Conservation (phyloP, 2,888 invertebrate genomes). For the Tubiluchus corallicola region DNA sequence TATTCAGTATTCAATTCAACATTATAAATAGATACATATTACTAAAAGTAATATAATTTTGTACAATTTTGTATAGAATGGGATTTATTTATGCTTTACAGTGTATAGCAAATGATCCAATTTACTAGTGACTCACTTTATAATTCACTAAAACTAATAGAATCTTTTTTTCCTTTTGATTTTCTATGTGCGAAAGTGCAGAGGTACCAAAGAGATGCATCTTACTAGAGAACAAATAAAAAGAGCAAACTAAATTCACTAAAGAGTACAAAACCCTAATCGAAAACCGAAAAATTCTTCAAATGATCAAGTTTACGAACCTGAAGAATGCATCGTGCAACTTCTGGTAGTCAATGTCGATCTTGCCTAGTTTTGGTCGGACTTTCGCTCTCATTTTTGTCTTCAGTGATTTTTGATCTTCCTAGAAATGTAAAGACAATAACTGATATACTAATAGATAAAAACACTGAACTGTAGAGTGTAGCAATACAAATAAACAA, state of each 20-base stretch:
- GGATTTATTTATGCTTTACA: too few species aligned
- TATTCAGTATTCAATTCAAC: too few species aligned
- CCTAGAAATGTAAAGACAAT: constrained; percentile 16
- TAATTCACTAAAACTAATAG: too few species aligned
- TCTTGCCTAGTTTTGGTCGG: constrained; percentile 93
- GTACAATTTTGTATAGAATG: too few species aligned
- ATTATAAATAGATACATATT: too few species aligned
- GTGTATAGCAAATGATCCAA: too few species aligned
- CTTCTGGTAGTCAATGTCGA: constrained; percentile 99
- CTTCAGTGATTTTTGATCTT: constrained; percentile 38
- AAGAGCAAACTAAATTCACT: neutral
- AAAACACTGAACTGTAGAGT: constrained; percentile 6
- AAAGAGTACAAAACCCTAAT: neutral
- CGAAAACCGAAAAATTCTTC: neutral
- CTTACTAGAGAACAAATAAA: neutral
- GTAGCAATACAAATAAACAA: constrained; percentile 5
- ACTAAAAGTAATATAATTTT: too few species aligned
- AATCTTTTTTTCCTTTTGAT: too few species aligned
- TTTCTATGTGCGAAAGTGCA: neutral
- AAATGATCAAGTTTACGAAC: constrained; percentile 26
- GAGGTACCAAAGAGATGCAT: neutral
- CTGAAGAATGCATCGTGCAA: constrained; percentile 97
- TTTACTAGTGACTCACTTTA: too few species aligned
- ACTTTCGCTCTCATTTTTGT: constrained; percentile 93
- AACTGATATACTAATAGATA: constrained; percentile 5